A percentile compares a stretch with the other conserved stretches of the same genome.
These are phyloP conservation scores for Noctua janthe DNA, from an alignment of 2,888 invertebrate species.

Conservation along the genomic window DNA sequence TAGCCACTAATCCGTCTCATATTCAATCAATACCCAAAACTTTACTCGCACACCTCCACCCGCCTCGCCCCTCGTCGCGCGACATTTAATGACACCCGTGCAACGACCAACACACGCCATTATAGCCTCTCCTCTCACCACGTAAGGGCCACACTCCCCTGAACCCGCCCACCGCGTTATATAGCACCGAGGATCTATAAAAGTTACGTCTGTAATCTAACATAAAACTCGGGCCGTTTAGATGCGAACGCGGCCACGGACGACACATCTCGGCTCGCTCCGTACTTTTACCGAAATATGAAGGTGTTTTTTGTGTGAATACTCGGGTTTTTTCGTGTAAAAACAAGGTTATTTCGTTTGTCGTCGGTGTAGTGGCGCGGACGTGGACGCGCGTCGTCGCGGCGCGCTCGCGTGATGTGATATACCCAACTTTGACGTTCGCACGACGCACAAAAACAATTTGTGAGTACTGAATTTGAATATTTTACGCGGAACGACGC, in stretches of 20 bases:
- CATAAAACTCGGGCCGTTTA: constrained; percentile 91
- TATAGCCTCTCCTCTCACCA: constrained; percentile 80
- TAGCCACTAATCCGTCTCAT: constrained; percentile 90
- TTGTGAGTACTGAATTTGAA: constrained; percentile 85
- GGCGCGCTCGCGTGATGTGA: constrained; percentile 78
- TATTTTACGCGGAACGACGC: constrained; percentile 72
- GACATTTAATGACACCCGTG: constrained; percentile 91
- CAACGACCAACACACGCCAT: constrained; percentile 81
- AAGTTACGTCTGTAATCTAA: constrained; percentile 91
- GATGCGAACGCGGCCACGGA: constrained; percentile 90
- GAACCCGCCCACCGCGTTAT: constrained; percentile 89
- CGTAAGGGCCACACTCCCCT: constrained; percentile 84
- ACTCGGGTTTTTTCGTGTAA: constrained; percentile 85
- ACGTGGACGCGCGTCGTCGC: constrained; percentile 79
- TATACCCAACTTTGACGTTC: constrained; percentile 82
- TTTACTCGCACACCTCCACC: constrained; percentile 89
- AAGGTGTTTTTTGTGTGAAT: constrained; percentile 86
- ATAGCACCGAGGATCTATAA: constrained; percentile 91
- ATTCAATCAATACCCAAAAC: constrained; percentile 91
- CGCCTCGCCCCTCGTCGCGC: constrained; percentile 88
- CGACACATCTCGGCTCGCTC: constrained; percentile 90
- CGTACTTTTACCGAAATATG: constrained; percentile 90
- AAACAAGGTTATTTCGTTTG: constrained; percentile 79
- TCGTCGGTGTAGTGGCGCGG: constrained; percentile 79
- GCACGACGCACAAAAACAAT: constrained; percentile 77